phyloP scores from a whole-genome alignment of 1,140 invertebrate species.

The Drosophila tristis region DNA sequence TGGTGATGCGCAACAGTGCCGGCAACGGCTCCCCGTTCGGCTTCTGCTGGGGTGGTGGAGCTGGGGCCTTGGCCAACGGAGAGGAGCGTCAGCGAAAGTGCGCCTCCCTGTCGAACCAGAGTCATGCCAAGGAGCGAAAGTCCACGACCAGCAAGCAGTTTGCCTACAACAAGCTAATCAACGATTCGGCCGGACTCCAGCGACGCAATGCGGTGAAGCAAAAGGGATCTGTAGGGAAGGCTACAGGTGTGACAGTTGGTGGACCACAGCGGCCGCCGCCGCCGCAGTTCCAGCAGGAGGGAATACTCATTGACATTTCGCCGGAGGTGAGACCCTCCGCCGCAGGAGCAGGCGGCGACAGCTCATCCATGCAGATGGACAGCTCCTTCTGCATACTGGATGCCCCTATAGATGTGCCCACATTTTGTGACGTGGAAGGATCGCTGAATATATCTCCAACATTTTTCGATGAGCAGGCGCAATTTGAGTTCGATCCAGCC shows the following conservation, averaged over 20 bases:
- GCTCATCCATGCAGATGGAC: slow-evolving; percentile 64
- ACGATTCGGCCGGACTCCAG: slow-evolving; percentile 85
- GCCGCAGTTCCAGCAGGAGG: slow-evolving; percentile 85
- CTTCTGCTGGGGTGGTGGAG: slow-evolving; percentile 94
- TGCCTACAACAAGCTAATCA: slow-evolving; percentile 90
- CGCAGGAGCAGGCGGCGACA: slow-evolving; percentile 34
- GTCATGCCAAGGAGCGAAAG: slow-evolving; percentile 85
- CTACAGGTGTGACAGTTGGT: too few species aligned
- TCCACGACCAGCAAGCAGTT: slow-evolving; percentile 88
- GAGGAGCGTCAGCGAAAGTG: slow-evolving; percentile 81
- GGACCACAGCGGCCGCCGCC: slow-evolving; percentile 85
- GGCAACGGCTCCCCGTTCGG: slow-evolving; percentile 89
- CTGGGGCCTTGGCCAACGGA: slow-evolving; percentile 85
- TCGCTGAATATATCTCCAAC: slow-evolving; percentile 62
- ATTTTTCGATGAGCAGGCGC: slow-evolving; percentile 54
- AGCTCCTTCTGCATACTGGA: slow-evolving; percentile 88
- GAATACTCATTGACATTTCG: slow-evolving; percentile 87
- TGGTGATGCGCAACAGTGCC: slow-evolving; percentile 49
- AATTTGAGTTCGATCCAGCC: slow-evolving; percentile 51
- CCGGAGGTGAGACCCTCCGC: slow-evolving; percentile 84
- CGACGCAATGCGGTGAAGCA: slow-evolving; percentile 62
- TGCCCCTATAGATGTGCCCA: slow-evolving; percentile 90
- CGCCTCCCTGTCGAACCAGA: slow-evolving; percentile 72
- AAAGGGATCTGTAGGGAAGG: slow-evolving; percentile 25
- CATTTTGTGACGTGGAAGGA: slow-evolving; percentile 48